A percentile compares a stretch with the other conserved stretches of the same genome.
These are phyloP conservation scores for Threskiornis aethiopicus DNA, from an alignment of 2,797 vertebrate species.

Conservation along the genomic window DNA sequence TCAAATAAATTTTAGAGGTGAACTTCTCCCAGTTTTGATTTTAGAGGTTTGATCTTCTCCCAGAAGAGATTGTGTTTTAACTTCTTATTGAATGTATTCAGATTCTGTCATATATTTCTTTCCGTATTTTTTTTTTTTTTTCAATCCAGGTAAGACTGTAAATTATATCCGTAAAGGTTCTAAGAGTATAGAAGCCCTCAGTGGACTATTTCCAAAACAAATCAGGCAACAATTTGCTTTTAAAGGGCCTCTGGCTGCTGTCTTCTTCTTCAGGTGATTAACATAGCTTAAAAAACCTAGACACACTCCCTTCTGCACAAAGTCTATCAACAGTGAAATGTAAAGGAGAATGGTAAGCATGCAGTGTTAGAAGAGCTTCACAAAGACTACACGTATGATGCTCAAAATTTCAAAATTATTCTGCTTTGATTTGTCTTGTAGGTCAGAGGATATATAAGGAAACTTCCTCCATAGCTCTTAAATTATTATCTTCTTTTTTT, in stretches of 20 bases:
- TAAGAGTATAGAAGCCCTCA: neutral
- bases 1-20: neutral
- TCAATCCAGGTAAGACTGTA: neutral
- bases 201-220: neutral
- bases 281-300: neutral
- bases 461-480: neutral
- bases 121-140: neutral
- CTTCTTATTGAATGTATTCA: neutral
- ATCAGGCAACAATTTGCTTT: neutral
- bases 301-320: neutral
- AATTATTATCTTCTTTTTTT: rapidly evolving
- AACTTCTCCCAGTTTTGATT: neutral
- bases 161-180: neutral
- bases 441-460: neutral
- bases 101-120: neutral
- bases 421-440: neutral
- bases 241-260: neutral
- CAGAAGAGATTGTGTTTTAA: neutral
- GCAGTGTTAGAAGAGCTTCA: neutral
- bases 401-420: neutral
- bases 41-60: neutral
- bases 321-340: neutral
- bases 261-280: neutral
- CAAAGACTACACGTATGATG: rapidly evolving
- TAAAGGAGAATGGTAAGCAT: neutral